These are phyloP conservation scores for Microcebus tavaratra DNA, from an alignment of 2,113 vertebrate species.

Conservation along the genomic window DNA sequence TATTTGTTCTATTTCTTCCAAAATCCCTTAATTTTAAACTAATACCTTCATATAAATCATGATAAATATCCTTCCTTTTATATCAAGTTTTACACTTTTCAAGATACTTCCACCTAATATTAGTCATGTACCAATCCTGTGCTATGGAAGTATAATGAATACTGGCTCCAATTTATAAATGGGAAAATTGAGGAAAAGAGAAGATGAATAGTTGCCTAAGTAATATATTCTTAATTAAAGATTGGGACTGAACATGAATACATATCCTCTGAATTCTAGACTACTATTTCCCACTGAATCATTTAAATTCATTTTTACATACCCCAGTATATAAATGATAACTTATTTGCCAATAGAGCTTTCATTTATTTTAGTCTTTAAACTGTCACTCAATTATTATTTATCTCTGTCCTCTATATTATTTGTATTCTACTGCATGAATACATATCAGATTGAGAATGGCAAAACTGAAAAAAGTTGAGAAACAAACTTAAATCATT, in stretches of 20 bases:
- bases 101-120: not conserved
- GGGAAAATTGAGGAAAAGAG: not conserved
- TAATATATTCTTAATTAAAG: conserved; percentile 3
- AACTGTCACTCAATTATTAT: not conserved
- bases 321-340: not conserved
- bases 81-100: not conserved
- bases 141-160: not conserved
- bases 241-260: not conserved
- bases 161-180: not conserved
- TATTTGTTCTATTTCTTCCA: not conserved
- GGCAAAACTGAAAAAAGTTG: not conserved
- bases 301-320: not conserved
- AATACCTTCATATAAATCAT: not conserved
- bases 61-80: not conserved
- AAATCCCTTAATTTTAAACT: not conserved
- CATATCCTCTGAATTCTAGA: not conserved
- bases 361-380: not conserved
- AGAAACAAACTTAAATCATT: not conserved
- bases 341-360: not conserved
- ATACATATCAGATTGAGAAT: not conserved
- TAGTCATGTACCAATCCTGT: not conserved
- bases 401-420: not conserved
- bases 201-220: not conserved
- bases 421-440: not conserved
- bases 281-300: not conserved